phyloP scores from a whole-genome alignment of 2,113 vertebrate genomes.

The Periophthalmodon schlosseri region DNA sequence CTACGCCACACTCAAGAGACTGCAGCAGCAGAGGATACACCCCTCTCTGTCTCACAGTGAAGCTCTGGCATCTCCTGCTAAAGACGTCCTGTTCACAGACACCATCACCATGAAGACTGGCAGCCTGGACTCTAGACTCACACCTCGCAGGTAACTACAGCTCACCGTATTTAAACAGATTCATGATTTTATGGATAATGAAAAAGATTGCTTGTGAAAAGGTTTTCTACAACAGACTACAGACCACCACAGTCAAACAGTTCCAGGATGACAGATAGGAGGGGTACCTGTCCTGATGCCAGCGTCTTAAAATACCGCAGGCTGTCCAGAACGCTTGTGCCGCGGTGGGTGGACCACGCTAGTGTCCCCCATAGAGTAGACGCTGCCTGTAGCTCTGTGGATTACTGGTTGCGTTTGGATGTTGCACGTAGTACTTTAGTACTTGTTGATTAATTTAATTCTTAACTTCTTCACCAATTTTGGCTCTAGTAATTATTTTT shows the following conservation, averaged over 20 bases:
- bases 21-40: conserved; percentile 97
- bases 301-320: conserved; percentile 59
- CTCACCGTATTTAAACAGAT: conserved; percentile 8
- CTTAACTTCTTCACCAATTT: background rate
- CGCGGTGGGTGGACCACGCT: conserved; percentile 74
- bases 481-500: background rate
- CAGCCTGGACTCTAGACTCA: conserved; percentile 95
- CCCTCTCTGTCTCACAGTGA: conserved; percentile 96
- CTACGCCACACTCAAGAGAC: conserved; percentile 92
- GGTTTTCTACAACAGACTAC: conserved; percentile 2
- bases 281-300: conserved; percentile 70
- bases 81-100: conserved; percentile 97
- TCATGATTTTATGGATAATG: conserved; percentile 13
- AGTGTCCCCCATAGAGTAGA: conserved; percentile 47
- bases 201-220: conserved; percentile 6
- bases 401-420: conserved; percentile 9
- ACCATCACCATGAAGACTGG: conserved; percentile 98
- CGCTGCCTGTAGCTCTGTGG: conserved; percentile 20
- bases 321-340: conserved; percentile 68
- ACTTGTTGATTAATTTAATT: background rate
- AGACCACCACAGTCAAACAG: conserved; percentile 16
- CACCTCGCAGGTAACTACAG: conserved; percentile 86
- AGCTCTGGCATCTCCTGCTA: conserved; percentile 93
- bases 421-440: conserved; percentile 29
- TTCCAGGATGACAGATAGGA: conserved; percentile 74